These are phyloP conservation scores for Drosophila nr. perissopoda DNA, from an alignment of 2,888 invertebrate genomes.

Conservation along the genomic window DNA sequence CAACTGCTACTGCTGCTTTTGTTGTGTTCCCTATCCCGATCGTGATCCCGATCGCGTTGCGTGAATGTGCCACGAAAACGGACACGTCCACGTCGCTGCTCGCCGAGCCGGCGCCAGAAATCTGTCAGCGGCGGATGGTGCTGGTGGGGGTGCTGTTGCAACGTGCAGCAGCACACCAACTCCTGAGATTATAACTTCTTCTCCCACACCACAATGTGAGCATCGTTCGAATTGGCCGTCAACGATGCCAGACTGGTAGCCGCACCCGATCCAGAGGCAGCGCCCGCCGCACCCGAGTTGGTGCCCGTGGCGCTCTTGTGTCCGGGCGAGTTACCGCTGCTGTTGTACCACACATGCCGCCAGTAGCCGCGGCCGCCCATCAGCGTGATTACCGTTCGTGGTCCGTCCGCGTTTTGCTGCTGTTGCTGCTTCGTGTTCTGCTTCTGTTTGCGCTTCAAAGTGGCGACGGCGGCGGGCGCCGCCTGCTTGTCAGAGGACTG, in stretches of 20 bases:
- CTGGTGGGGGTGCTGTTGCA: slow-evolving; percentile 72
- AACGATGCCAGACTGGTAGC: slow-evolving; percentile 59
- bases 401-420: slow-evolving; percentile 84
- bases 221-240: slow-evolving; percentile 92
- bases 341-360: slow-evolving; percentile 89
- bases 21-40: not conserved
- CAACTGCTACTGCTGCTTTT: slow-evolving; percentile 19
- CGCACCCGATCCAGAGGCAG: slow-evolving; percentile 27
- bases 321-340: slow-evolving; percentile 77
- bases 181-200: slow-evolving; percentile 89
- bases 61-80: slow-evolving; percentile 75
- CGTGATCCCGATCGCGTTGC: slow-evolving; percentile 63
- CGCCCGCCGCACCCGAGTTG: slow-evolving; percentile 15
- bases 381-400: slow-evolving; percentile 92
- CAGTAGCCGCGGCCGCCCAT: slow-evolving; percentile 96
- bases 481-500: slow-evolving; percentile 43
- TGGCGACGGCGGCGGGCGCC: slow-evolving; percentile 79
- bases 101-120: slow-evolving; percentile 42
- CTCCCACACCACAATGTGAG: slow-evolving; percentile 96
- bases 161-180: slow-evolving; percentile 76
- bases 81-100: slow-evolving; percentile 74
- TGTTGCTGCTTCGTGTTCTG: slow-evolving; percentile 78
- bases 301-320: slow-evolving; percentile 46
- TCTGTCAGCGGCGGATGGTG: slow-evolving; percentile 67
- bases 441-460: slow-evolving; percentile 83